These are phyloP conservation scores for Cosmorhoe ocellata DNA, from an alignment of 2,888 invertebrate species.

Conservation along the genomic window DNA sequence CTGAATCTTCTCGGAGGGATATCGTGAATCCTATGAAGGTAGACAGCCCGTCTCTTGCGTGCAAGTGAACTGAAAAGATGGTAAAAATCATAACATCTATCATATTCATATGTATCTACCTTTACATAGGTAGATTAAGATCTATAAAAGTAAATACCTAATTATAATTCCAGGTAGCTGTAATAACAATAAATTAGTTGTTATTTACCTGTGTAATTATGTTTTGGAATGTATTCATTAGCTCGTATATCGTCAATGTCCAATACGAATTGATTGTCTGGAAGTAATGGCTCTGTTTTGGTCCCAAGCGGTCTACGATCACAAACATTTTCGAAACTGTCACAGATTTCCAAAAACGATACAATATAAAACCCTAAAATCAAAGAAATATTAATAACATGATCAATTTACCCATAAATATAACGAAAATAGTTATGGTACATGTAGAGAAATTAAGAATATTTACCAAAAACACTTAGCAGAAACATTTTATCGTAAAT, in stretches of 20 bases:
- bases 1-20: slow-evolving; percentile 57
- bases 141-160: no score
- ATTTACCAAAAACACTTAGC: slow-evolving; percentile 12
- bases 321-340: slow-evolving; percentile 48
- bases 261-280: slow-evolving; percentile 65
- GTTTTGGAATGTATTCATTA: slow-evolving; percentile 54
- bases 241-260: slow-evolving; percentile 59
- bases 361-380: slow-evolving; percentile 22
- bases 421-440: no score
- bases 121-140: no score
- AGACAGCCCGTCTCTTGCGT: slow-evolving; percentile 50
- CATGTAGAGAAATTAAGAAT: background rate
- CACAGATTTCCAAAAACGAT: slow-evolving; percentile 31
- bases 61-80: slow-evolving; percentile 56
- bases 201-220: slow-evolving; percentile 36
- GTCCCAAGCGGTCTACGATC: slow-evolving; percentile 61
- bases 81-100: background rate
- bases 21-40: slow-evolving; percentile 72
- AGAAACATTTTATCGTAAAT: background rate
- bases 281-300: slow-evolving; percentile 58
- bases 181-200: background rate
- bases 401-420: no score
- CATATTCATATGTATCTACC: no score
- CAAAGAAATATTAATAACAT: background rate
- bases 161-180: no score